Evolutionary conservation across 92 coral and sea anemone genomes (phyloP).

Genomic region (Pocillopora grandis): DNA sequence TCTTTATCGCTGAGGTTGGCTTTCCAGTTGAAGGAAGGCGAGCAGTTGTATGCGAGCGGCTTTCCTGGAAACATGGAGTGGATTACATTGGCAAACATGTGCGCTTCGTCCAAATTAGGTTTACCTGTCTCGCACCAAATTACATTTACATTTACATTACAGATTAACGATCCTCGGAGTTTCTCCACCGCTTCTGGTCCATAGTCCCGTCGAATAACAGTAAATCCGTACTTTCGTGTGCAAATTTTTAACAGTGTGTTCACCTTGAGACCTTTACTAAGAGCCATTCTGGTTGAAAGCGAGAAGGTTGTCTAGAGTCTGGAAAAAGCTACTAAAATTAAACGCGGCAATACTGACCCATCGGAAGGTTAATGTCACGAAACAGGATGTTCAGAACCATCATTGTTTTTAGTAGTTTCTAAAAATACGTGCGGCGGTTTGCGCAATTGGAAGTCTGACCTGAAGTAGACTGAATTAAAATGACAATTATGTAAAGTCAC

Average conservation of each 20-base stretch:
- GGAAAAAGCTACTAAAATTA: background rate
- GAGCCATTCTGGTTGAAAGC: background rate
- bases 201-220: conserved; percentile 86
- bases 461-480: too few relatives aligned
- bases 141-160: too few relatives aligned
- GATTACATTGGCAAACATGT: background rate
- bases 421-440: too few relatives aligned
- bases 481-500: too few relatives aligned
- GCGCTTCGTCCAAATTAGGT: background rate
- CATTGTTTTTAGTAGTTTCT: too few relatives aligned
- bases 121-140: background rate
- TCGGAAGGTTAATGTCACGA: background rate
- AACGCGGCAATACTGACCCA: conserved; percentile 1
- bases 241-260: conserved; percentile 40
- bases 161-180: conserved; percentile 72
- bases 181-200: conserved; percentile 76
- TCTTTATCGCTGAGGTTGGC: conserved; percentile 57
- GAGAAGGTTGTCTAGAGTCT: background rate
- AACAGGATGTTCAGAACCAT: too few relatives aligned
- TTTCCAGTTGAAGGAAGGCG: conserved; percentile 71
- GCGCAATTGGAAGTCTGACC: too few relatives aligned
- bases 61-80: background rate
- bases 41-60: conserved; percentile 51
- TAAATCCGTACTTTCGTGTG: conserved; percentile 73
- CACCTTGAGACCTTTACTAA: background rate